phyloP scores from a whole-genome alignment of 2,797 vertebrate species.

The Poecilia gillii region DNA sequence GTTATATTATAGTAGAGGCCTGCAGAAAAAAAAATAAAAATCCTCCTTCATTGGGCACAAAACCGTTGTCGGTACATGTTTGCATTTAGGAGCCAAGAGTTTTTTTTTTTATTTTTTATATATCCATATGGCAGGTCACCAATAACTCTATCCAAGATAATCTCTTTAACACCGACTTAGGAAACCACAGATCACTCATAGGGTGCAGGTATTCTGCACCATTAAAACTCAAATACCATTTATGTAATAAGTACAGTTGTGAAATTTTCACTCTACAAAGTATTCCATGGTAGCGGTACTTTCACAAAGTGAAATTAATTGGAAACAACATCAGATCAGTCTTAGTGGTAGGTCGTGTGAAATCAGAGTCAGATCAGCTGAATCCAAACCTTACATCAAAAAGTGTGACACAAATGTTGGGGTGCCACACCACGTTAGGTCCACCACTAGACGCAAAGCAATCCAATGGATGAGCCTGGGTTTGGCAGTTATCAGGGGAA shows the following conservation, averaged over 20 bases:
- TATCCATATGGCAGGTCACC: conserved; percentile 34
- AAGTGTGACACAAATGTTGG: background rate
- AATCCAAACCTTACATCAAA: background rate
- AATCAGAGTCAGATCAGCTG: background rate
- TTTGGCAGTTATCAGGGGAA: background rate
- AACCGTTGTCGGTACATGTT: conserved; percentile 34
- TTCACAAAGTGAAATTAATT: background rate
- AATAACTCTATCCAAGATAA: conserved; percentile 44
- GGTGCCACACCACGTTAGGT: background rate
- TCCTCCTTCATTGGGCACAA: background rate
- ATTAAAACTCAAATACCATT: background rate
- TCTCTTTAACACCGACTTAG: background rate
- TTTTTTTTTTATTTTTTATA: conserved; percentile 24
- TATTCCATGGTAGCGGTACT: background rate
- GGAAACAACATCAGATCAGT: background rate
- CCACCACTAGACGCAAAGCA: background rate
- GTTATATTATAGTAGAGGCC: conserved; percentile 3
- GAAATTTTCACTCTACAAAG: background rate
- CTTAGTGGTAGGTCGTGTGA: background rate
- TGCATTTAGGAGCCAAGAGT: conserved; percentile 14
- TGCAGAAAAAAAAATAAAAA: background rate
- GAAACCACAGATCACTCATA: background rate
- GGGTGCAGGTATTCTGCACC: too few species aligned
- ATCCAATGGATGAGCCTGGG: background rate
- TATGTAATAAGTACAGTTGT: background rate